Evolutionary conservation across 2,113 vertebrate genomes (phyloP).

Genomic region (Australoheros scitulus): DNA sequence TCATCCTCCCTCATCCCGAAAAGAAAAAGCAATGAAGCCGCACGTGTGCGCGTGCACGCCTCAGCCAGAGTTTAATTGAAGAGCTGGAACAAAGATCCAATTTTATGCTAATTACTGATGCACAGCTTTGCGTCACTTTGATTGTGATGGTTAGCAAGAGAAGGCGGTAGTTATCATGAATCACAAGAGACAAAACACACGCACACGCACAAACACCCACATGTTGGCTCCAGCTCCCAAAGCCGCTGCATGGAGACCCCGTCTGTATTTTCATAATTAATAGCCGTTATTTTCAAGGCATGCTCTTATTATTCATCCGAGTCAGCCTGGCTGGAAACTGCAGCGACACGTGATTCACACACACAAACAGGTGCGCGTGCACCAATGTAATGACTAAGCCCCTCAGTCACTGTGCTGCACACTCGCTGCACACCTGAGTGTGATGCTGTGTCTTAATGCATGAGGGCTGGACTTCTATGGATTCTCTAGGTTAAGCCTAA

Average conservation of each 20-base stretch:
- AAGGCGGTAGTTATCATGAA: constrained; percentile 6
- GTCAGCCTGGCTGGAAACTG: constrained; percentile 33
- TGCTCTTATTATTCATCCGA: constrained; percentile 16
- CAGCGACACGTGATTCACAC: neutral
- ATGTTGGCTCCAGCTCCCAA: neutral
- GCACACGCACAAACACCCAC: neutral
- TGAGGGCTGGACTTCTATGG: neutral
- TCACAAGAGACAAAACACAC: neutral
- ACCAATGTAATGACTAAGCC: constrained; percentile 11
- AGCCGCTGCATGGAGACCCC: neutral
- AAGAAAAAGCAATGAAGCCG: neutral
- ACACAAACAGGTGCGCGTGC: neutral
- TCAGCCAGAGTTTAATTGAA: constrained; percentile 23
- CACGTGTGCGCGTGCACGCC: neutral
- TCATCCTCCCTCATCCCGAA: neutral
- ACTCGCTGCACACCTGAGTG: neutral
- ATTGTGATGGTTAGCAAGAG: constrained; percentile 48
- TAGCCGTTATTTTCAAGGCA: constrained; percentile 19
- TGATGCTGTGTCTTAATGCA: neutral
- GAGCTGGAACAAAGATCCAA: constrained; percentile 56
- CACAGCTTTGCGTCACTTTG: constrained; percentile 53
- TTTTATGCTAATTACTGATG: constrained; percentile 60
- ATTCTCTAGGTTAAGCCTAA: neutral
- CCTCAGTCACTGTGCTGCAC: neutral
- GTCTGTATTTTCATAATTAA: constrained; percentile 35